These are phyloP conservation scores for Pardosa pseudoannulata DNA, from an alignment of 2,888 invertebrate genomes.

Conservation along the genomic window DNA sequence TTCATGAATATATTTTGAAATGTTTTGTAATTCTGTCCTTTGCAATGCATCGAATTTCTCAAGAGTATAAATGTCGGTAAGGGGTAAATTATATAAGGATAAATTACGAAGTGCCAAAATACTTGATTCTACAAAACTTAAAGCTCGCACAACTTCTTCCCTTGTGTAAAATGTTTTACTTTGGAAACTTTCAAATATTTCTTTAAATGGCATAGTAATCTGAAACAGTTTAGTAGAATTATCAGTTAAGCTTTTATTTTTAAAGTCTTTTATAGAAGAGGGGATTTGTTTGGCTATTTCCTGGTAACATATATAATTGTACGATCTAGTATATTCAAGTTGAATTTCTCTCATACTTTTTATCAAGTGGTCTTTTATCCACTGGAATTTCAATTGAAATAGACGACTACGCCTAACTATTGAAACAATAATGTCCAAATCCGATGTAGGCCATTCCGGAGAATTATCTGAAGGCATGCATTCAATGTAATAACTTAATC, in stretches of 20 bases:
- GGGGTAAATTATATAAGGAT: constrained; percentile 15
- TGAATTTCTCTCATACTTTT: constrained; percentile 20
- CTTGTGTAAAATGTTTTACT: constrained; percentile 17
- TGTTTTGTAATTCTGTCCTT: neutral
- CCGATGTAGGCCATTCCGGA: constrained; percentile 27
- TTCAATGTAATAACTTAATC: constrained; percentile 44
- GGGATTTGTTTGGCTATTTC: constrained; percentile 37
- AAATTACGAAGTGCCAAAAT: constrained; percentile 19
- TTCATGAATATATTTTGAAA: constrained; percentile 23
- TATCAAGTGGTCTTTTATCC: constrained; percentile 42
- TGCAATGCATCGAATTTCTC: constrained; percentile 51
- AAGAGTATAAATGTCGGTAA: neutral
- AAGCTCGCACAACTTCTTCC: constrained; percentile 30
- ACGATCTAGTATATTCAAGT: constrained; percentile 15
- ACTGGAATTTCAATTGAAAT: constrained; percentile 17
- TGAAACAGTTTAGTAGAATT: neutral
- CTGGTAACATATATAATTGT: constrained; percentile 24
- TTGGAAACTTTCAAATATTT: constrained; percentile 39
- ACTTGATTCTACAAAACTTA: constrained; percentile 15
- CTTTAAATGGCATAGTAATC: constrained; percentile 26
- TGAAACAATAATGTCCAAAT: constrained; percentile 23
- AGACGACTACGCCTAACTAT: constrained; percentile 18
- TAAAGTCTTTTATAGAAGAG: constrained; percentile 26
- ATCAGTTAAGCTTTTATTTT: neutral
- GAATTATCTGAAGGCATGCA: constrained; percentile 32